Evolutionary conservation across 2,888 invertebrate species (phyloP), one percentile per base, ranked within the genome.

Genomic region (Anoplius nigerrimus): DNA sequence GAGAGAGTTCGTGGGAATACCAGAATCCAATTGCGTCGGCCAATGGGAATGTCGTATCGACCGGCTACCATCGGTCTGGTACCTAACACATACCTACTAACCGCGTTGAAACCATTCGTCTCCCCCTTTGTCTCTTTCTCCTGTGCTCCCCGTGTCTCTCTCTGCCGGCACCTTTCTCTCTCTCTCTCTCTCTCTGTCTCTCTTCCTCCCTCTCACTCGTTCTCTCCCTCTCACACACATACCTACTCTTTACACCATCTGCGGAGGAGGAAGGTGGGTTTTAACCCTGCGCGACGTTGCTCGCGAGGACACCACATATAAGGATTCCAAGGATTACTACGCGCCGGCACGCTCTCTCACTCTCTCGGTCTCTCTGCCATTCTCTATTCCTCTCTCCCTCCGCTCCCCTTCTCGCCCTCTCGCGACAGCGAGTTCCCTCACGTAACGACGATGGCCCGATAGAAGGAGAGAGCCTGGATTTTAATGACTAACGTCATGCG

Each of bases 21-120:
- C 61, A 54, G 67, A 79, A 79, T 78, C 70, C 69, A 78, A 78
- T 76, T 72, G 68, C 67, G 46, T 59, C 53, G 72, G 27, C 74
- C 71, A 80, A 76, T 73, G 66, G 61, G 70, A 59, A 59, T 56
- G 69, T 63, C 57, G 69, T 75, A 82, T 80, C 77, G 80, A 82
- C 66, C 74, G 64, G 21, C 53, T 22, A n/a, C 43, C 60, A 11
- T 13, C 54, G 42, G 48, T 55, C n/a, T n/a, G 21, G 22, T 51
- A 22, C 57, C 20, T 34, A 45, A 27, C 61, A n/a, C n/a, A 60
- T 71, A 68, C 51, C 52, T 72, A 82, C 76, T 80, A 70, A 67
- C 72, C 62, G 69, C 65, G 67, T 78, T 56, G 72, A 75, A 74
- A 81, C 63, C 68, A 72, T 76, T 56, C 46, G 55, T 21, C 51